Evolutionary conservation across 2,113 vertebrate species (phyloP).

Genomic region (Mirza zaza): DNA sequence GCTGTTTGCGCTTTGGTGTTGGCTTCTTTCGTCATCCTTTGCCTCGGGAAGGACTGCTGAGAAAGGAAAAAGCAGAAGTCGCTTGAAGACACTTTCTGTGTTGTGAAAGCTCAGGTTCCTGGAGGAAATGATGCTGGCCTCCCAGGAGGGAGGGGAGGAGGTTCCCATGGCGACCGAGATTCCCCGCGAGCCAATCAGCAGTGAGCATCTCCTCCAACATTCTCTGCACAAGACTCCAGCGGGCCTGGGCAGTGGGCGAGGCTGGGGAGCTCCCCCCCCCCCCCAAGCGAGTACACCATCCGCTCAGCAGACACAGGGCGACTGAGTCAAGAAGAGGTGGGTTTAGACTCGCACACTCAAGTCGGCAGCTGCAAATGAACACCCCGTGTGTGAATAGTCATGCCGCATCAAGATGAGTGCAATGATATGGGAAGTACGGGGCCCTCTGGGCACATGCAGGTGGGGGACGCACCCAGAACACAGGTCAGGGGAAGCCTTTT

Average conservation of each 20-base stretch:
- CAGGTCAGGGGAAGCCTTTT: not conserved
- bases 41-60: not conserved
- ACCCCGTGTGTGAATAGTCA: rapidly evolving
- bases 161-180: not conserved
- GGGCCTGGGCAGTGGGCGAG: not conserved
- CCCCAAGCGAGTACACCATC: not conserved
- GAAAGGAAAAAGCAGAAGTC: not conserved
- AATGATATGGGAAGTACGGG: rapidly evolving
- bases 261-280: not conserved
- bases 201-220: no score
- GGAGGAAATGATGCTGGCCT: not conserved
- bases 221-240: not conserved
- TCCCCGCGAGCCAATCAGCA: not conserved
- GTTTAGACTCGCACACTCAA: not conserved
- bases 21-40: not conserved
- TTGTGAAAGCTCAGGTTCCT: not conserved
- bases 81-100: not conserved
- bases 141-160: not conserved
- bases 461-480: rapidly evolving
- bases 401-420: rapidly evolving
- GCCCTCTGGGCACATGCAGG: not conserved
- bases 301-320: not conserved
- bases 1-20: not conserved
- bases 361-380: no score
- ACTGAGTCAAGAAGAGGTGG: not conserved